Evolutionary conservation across 2,888 invertebrate species (phyloP), one percentile per base, ranked within the genome.

Genomic region (Sarcophaga caerulescens): DNA sequence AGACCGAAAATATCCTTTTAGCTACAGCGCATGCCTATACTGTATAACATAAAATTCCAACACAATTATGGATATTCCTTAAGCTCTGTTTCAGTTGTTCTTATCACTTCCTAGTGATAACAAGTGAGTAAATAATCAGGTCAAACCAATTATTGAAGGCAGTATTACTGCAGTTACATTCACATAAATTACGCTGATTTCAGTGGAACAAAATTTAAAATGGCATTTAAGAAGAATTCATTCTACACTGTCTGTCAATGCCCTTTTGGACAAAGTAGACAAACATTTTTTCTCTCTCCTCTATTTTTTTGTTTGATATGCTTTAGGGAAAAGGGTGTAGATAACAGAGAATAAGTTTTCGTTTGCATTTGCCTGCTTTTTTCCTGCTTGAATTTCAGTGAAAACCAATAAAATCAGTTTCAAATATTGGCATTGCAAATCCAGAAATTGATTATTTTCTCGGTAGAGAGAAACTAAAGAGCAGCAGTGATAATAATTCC

Each of bases 231-330:
- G 57, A 75, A 78, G 35, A 35, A 35, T 35, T 35, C 35, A 35
- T 86, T 75, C 60, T 81, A 57, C 57, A 59, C 52, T 70, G 35
- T 8, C 83, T 84, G 81, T 81, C 77, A 81, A 78, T 86, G 74
- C 3, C 81, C 80, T 83, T 35, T 81, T 81, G 69, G 44, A 70
- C 70, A 69, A n/a, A 23, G 19, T 45, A 69, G 23, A 14, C 17
- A 52, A 52, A 4, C n/a, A 60, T 66, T 19, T 71, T 57, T 59
- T 23, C 59, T 77, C 45, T 25, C 3, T 23, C 11, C 21, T 14
- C 17, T 6, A 6, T 45, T 25, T 11, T 21, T 70, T 70, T 63
- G 35, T 35, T 19, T 44, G 4, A 66, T 23, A 17, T 47, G 44
- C 19, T 25, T 25, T 5, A 14, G 2, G 8, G 19, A 19, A 65